Conservation (phyloP, 2,113 vertebrate species). For the Gulo gulo region DNA sequence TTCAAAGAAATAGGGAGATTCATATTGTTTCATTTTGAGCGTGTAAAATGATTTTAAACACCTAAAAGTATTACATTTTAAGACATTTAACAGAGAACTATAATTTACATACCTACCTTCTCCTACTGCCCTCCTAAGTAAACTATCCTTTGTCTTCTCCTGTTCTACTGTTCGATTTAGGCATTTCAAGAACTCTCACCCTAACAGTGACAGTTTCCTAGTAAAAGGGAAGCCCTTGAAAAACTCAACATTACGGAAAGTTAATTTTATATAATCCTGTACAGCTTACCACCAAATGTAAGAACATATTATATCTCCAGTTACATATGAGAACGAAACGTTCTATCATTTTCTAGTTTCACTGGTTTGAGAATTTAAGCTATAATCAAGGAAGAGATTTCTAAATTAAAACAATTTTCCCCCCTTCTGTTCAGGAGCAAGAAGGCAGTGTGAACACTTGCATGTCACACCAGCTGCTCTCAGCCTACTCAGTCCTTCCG, state of each 20-base stretch:
- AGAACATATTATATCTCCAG: constrained; percentile 61
- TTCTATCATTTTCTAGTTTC: constrained; percentile 69
- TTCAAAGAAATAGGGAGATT: constrained; percentile 15
- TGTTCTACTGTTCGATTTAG: constrained; percentile 25
- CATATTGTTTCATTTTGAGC: not conserved
- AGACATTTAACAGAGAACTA: not conserved
- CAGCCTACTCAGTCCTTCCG: constrained; percentile 74
- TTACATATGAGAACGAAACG: constrained; percentile 71
- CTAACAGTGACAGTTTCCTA: constrained; percentile 16
- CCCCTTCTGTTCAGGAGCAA: constrained; percentile 72
- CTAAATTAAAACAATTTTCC: constrained; percentile 71
- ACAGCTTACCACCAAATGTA: constrained; percentile 59
- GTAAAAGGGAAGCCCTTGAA: not conserved
- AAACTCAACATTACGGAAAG: constrained; percentile 49
- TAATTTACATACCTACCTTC: not conserved
- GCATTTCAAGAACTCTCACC: constrained; percentile 19
- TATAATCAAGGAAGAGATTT: constrained; percentile 69
- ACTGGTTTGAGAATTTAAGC: constrained; percentile 69
- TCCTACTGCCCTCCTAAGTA: not conserved
- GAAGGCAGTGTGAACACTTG: constrained; percentile 68
- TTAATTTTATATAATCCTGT: constrained; percentile 59
- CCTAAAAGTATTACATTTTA: not conserved
- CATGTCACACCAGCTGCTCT: constrained; percentile 75
- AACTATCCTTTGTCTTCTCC: not conserved
- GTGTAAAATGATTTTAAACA: not conserved